Conservation (phyloP, 1,140 invertebrate species). For the Melipona quadrifasciata region DNA sequence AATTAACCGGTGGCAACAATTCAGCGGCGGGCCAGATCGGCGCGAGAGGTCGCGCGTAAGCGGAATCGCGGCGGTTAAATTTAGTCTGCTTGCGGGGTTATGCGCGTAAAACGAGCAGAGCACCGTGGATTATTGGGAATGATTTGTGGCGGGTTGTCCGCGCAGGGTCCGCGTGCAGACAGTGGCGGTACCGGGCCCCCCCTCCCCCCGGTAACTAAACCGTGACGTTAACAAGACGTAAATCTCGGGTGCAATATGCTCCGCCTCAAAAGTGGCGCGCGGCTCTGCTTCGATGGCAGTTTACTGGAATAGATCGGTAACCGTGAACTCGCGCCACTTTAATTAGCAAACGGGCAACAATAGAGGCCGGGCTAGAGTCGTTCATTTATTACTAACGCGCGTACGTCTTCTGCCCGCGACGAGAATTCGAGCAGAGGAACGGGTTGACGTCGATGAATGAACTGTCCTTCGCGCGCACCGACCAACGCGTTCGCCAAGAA, state of each 20-base stretch:
- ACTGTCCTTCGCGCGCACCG: slow-evolving; percentile 30
- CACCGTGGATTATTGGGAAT: slow-evolving; percentile 62
- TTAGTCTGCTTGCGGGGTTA: slow-evolving; percentile 54
- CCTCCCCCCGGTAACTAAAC: slow-evolving; percentile 61
- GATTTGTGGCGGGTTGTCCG: slow-evolving; percentile 60
- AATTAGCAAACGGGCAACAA: slow-evolving; percentile 58
- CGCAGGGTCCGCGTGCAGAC: slow-evolving; percentile 17
- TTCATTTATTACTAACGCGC: slow-evolving; percentile 18
- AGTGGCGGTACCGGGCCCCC: not conserved
- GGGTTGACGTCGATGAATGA: slow-evolving; percentile 44
- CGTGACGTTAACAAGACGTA: slow-evolving; percentile 69
- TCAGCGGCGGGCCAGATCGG: slow-evolving; percentile 23
- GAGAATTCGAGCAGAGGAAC: slow-evolving; percentile 10
- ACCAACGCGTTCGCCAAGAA: slow-evolving; percentile 1
- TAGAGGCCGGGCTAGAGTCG: slow-evolving; percentile 7
- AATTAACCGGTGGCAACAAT: slow-evolving; percentile 47
- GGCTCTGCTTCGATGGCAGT: slow-evolving; percentile 37
- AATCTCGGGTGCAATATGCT: slow-evolving; percentile 60
- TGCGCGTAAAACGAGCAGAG: slow-evolving; percentile 41
- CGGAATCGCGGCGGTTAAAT: slow-evolving; percentile 61
- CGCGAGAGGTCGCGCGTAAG: slow-evolving; percentile 17
- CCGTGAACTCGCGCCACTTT: slow-evolving; percentile 53
- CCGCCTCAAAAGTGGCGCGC: slow-evolving; percentile 23
- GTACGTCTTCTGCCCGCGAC: not conserved
- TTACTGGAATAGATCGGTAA: slow-evolving; percentile 57